Evolutionary conservation across 2,113 vertebrate genomes (phyloP).

Genomic region (Strix aluco): DNA sequence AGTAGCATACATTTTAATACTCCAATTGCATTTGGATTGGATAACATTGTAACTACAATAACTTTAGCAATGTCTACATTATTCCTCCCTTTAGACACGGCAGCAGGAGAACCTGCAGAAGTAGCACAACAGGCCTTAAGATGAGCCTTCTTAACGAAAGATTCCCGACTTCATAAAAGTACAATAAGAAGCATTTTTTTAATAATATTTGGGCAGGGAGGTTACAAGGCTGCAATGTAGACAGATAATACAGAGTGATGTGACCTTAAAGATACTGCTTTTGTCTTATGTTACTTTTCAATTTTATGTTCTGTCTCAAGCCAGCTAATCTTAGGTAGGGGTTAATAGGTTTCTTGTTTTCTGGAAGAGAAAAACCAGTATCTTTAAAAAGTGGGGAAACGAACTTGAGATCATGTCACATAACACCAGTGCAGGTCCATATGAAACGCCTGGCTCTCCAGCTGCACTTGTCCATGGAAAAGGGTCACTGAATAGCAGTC

Average conservation of each 20-base stretch:
- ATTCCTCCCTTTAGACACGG: not conserved
- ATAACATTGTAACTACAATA: not conserved
- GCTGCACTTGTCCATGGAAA: not conserved
- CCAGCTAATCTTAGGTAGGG: not conserved
- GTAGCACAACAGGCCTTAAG: conserved; percentile 18
- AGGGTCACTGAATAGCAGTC: not conserved
- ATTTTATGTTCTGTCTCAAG: not conserved
- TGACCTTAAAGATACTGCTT: conserved; percentile 12
- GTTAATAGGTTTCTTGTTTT: not conserved
- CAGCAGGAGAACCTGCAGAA: not conserved
- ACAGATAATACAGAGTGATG: not conserved
- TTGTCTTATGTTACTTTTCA: conserved; percentile 33
- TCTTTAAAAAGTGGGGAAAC: not conserved
- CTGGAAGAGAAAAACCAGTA: not conserved
- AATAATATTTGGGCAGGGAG: conserved; percentile 51
- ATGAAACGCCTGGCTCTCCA: not conserved
- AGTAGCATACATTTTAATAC: conserved; percentile 31
- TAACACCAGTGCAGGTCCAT: rapidly evolving
- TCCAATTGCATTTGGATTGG: not conserved
- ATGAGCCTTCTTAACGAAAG: conserved; percentile 21
- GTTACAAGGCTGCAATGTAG: not conserved
- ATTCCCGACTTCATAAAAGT: not conserved
- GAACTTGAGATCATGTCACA: not conserved
- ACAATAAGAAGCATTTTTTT: conserved; percentile 39
- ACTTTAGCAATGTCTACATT: not conserved